Conservation (phyloP, 2,797 vertebrate genomes). For the Galaxias olidus region DNA sequence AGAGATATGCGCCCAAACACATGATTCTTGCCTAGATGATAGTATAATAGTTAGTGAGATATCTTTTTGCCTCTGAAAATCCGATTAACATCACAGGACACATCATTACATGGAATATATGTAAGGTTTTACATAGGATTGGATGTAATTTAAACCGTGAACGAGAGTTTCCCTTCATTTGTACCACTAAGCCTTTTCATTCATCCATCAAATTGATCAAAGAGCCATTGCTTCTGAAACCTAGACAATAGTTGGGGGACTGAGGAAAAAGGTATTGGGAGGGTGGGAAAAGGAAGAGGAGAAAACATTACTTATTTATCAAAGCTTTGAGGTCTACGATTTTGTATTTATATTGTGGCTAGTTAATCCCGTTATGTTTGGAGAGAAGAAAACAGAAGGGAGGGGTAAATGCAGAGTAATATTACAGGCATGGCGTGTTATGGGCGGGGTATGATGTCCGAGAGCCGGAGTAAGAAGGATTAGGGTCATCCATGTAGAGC, state of each 20-base stretch:
- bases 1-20: neutral
- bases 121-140: neutral
- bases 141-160: neutral
- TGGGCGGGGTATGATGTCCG: conserved; percentile 43
- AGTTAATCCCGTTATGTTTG: conserved; percentile 65
- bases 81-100: too few species aligned
- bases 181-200: neutral
- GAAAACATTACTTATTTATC: conserved; percentile 42
- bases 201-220: too few species aligned
- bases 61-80: neutral
- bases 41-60: neutral
- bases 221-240: neutral
- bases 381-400: conserved; percentile 37
- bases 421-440: conserved; percentile 27
- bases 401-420: conserved; percentile 29
- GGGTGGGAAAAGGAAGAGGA: conserved; percentile 8
- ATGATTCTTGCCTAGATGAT: neutral
- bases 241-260: conserved; percentile 2
- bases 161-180: neutral
- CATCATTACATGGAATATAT: neutral
- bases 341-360: conserved; percentile 64
- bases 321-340: conserved; percentile 45
- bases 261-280: conserved; percentile 5
- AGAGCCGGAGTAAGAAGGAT: conserved; percentile 68
- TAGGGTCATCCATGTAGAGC: conserved; percentile 78